These are phyloP conservation scores for Halcyon senegalensis DNA, from an alignment of 2,113 vertebrate genomes.

Conservation along the genomic window DNA sequence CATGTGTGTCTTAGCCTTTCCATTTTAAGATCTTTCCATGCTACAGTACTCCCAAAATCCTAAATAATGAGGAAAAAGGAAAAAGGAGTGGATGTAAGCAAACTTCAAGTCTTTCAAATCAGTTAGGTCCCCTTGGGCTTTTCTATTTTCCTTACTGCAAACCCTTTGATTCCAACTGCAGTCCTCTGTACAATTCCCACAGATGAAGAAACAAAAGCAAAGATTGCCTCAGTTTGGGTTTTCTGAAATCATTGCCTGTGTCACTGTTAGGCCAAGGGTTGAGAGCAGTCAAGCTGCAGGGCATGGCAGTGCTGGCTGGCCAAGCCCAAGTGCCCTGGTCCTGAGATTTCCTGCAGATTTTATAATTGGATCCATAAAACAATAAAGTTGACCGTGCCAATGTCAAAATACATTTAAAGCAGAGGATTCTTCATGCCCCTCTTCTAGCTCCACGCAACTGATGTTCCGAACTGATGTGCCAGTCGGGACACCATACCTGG, in stretches of 20 bases:
- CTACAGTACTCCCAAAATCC: background rate
- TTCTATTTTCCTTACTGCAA: background rate
- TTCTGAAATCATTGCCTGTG: fast-evolving
- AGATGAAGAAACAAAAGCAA: background rate
- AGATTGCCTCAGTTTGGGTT: background rate
- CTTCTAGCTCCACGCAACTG: background rate
- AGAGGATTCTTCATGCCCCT: background rate
- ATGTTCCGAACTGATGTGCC: background rate
- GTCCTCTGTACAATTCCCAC: background rate
- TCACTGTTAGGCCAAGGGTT: background rate
- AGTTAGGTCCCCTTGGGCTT: background rate
- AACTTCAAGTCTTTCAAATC: background rate
- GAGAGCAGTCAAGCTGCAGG: background rate
- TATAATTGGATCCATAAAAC: background rate
- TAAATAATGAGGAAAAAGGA: background rate
- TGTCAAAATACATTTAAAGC: background rate
- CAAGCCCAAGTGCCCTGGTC: background rate
- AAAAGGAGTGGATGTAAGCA: background rate
- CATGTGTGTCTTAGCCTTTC: background rate
- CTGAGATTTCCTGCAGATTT: background rate
- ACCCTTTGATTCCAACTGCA: background rate
- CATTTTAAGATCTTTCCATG: background rate
- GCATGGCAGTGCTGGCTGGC: too few relatives aligned
- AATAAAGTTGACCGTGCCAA: background rate
- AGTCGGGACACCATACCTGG: background rate